Evolutionary conservation across 1,140 invertebrate genomes (phyloP).

Genomic region (Trichogramma pretiosum): DNA sequence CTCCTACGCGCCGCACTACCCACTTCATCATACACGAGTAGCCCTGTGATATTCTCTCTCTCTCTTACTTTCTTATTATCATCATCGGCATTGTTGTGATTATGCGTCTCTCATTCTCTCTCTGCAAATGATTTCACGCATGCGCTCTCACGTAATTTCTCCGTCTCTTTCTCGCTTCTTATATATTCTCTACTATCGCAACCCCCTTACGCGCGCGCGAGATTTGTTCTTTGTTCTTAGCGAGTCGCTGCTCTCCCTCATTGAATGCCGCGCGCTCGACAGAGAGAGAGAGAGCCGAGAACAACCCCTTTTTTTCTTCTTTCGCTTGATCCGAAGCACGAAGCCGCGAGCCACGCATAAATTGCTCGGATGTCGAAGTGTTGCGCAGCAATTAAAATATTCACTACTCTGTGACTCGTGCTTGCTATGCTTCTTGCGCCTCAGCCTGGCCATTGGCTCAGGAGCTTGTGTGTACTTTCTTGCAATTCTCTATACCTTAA

Average conservation of each 20-base stretch:
- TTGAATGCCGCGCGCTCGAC: slow-evolving; percentile 32
- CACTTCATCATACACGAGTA: background rate
- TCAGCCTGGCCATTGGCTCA: no score
- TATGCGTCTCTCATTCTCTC: no score
- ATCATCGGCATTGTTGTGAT: no score
- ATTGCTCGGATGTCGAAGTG: slow-evolving; percentile 35
- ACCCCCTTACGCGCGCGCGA: slow-evolving; percentile 30
- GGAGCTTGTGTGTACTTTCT: no score
- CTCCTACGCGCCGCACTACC: slow-evolving; percentile 20
- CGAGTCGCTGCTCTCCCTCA: no score
- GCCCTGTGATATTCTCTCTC: no score
- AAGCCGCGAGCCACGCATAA: slow-evolving; percentile 27
- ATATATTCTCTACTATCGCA: slow-evolving; percentile 17
- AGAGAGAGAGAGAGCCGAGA: no score
- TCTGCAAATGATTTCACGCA: background rate
- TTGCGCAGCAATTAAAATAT: slow-evolving; percentile 35
- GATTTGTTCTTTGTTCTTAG: slow-evolving; percentile 44
- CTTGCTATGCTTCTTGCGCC: no score
- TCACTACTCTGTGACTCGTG: no score
- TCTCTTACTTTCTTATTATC: background rate
- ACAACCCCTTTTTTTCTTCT: slow-evolving; percentile 35
- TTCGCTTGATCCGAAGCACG: no score
- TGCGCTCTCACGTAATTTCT: slow-evolving; percentile 24
- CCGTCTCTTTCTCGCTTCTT: no score
- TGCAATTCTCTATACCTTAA: no score